Conservation (phyloP, 2,888 invertebrate genomes). For the Nymphalis polychloros region DNA sequence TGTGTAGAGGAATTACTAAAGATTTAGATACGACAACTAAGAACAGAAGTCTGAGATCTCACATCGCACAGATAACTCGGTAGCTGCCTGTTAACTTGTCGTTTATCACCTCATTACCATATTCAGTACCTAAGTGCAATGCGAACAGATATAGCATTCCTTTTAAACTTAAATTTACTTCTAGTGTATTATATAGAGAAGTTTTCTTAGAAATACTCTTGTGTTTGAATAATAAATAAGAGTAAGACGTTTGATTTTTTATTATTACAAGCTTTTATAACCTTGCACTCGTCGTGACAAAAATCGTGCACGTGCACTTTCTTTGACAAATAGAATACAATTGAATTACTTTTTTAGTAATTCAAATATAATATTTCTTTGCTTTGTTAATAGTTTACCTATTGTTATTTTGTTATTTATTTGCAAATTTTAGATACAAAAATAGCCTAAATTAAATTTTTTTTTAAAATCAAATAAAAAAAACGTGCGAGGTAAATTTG, state of each 20-base stretch:
- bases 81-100: slow-evolving; percentile 45
- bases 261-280: too few relatives aligned
- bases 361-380: too few relatives aligned
- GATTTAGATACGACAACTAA: slow-evolving; percentile 8
- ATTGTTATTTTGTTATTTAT: too few relatives aligned
- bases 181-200: not conserved
- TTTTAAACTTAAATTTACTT: slow-evolving; percentile 22
- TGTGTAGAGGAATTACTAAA: slow-evolving; percentile 2
- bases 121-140: slow-evolving; percentile 42
- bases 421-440: too few relatives aligned
- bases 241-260: too few relatives aligned
- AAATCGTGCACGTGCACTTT: too few relatives aligned
- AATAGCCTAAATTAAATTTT: not conserved
- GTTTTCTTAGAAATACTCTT: not conserved
- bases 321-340: too few relatives aligned
- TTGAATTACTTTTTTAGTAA: too few relatives aligned
- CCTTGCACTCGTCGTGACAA: too few relatives aligned
- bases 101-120: slow-evolving; percentile 50
- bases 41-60: slow-evolving; percentile 13
- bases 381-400: too few relatives aligned
- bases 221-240: too few relatives aligned
- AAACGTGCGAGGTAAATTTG: slow-evolving; percentile 13
- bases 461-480: not conserved
- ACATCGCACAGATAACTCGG: slow-evolving; percentile 15
- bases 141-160: slow-evolving; percentile 27